Evolutionary conservation across 2,888 invertebrate genomes (phyloP), one percentile per base, ranked within the genome.

Genomic region (Poecilobothrus nobilitatus): DNA sequence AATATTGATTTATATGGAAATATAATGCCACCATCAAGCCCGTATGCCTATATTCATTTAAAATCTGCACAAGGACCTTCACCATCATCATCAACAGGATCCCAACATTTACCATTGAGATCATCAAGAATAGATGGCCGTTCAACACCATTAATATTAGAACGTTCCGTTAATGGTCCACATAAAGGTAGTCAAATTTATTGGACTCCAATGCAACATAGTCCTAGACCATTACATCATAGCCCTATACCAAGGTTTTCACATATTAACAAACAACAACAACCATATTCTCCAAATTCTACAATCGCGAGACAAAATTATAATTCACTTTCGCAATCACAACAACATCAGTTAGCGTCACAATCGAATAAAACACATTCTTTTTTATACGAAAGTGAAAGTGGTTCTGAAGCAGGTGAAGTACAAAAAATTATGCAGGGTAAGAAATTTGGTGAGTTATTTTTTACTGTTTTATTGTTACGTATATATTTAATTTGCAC

Each of bases 341-440:
- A 67, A 34, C 72, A 72, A 22, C 69, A 70, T 21, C 71, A 68
- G 64, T 69, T 69, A 67, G 68, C 67, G 20, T 68, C 67, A 34
- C 65, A 67, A n/a, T 67, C 44, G n/a, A 66, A 34, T 20, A 70
- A 22, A 44, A 21, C 65, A 22, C 69, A 67, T 65, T 66, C 63
- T 7, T 72, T 74, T 62, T 69, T 74, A 62, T 86, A 86, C 6
- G 89, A 88, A 75, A 88, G 88, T 71, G 90, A 90, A 78, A 88
- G 89, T 76, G 89, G 89, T 34, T 89, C 89, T 63, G 90, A 90
- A 77, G 89, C 88, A 62, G 88, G 88, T 6, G 90, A 90, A 80
- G 86, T 89, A 70, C 88, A 88, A 75, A 83, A 87, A 73, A 89
- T 89, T 37, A 75, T 80, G 76, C 63, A 63, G 8, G 27, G 27